These are phyloP conservation scores for Pseudochromis fuscus DNA, from an alignment of 2,797 vertebrate species.

Conservation along the genomic window DNA sequence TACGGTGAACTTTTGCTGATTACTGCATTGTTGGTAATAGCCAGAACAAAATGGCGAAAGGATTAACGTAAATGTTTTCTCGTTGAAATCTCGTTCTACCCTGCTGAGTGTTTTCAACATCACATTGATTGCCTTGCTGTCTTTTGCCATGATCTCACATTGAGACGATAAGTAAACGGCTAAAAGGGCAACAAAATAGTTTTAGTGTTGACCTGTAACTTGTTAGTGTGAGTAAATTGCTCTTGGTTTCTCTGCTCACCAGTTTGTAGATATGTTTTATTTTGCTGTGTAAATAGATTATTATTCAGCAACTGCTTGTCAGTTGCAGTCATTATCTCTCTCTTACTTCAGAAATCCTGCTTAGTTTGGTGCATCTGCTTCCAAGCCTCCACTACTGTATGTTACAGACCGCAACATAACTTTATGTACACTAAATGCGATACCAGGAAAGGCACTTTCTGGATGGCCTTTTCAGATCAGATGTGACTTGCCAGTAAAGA, in stretches of 20 bases:
- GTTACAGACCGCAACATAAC: background rate
- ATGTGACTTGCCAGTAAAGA: background rate
- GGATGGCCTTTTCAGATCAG: background rate
- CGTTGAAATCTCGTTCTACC: background rate
- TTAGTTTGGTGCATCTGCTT: slow-evolving; percentile 2
- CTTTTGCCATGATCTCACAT: background rate
- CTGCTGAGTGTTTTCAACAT: background rate
- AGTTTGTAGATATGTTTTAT: background rate
- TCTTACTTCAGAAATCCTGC: background rate
- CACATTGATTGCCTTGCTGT: background rate
- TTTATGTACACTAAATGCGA: background rate
- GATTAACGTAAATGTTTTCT: slow-evolving; percentile 54
- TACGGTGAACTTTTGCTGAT: background rate
- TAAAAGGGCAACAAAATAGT: background rate
- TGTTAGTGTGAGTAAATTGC: background rate
- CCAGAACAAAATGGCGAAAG: slow-evolving; percentile 83
- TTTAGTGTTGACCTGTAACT: background rate
- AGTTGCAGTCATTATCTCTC: background rate
- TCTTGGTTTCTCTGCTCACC: background rate
- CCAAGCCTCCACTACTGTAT: background rate
- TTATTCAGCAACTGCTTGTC: background rate
- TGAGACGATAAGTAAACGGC: background rate
- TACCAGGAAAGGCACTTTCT: background rate
- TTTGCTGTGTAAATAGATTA: background rate
- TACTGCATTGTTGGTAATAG: slow-evolving; percentile 26